Percentiles rank a stretch among this genome's conserved stretches.
phyloP scores from a whole-genome alignment of 2,797 vertebrate species.

The Sternotherus odoratus region DNA sequence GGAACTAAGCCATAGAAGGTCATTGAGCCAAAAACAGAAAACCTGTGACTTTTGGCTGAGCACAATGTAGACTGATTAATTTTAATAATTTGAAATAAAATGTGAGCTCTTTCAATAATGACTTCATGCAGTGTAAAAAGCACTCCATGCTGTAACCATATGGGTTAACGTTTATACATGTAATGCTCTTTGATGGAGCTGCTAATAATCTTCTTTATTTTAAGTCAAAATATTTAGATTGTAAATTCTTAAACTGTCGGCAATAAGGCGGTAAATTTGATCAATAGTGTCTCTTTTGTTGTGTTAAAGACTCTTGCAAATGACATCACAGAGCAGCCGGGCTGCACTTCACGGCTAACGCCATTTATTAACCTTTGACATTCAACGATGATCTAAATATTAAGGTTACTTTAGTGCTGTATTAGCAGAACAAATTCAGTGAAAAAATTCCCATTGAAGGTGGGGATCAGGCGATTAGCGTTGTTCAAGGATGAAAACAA shows the following conservation, averaged over 20 bases:
- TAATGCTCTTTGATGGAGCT: background rate
- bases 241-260: conserved; percentile 3
- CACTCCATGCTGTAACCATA: background rate
- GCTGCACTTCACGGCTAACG: background rate
- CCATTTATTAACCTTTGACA: background rate
- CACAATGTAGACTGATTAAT: background rate
- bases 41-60: background rate
- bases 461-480: background rate
- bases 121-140: background rate
- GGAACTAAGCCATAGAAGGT: background rate
- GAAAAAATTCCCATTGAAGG: background rate
- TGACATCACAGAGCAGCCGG: conserved; percentile 18
- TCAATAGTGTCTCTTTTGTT: background rate
- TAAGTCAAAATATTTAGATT: conserved; percentile 41
- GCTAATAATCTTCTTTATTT: background rate
- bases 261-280: background rate
- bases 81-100: conserved; percentile 21
- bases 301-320: background rate
- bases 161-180: background rate
- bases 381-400: background rate
- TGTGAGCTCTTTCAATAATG: background rate
- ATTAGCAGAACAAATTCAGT: background rate
- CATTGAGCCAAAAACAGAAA: background rate
- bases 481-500: background rate
- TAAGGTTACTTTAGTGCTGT: background rate